Base-by-base conservation (phyloP, 2,113 vertebrate genomes). In the Gallinago jamesoni region DNA sequence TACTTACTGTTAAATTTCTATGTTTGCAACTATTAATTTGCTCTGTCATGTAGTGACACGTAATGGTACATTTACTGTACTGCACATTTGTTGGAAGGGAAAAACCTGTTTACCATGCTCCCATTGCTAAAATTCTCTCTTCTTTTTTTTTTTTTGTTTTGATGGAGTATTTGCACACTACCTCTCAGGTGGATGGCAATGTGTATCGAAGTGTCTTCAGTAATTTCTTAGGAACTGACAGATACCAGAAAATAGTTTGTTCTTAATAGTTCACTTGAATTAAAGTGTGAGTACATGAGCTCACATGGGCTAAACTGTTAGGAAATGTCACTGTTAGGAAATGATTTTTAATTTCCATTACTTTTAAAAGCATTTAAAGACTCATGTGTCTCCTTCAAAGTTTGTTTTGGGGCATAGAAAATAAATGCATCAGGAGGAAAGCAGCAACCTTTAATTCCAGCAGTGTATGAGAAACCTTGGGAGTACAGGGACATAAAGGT, bases 401-500 rank as follows among this genome's bases (percentile, higher is more conserved):
- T 77, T 80, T 80, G 22, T 47, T 63, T 74, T 18, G 28, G 33
- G 18, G 3, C 27, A 9, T 2, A n/a, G 52, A 43, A 23, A 30
- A 18, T 45, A n/a, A 1, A 10, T 52, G 33, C 22, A 8, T 60
- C 25, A 23, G 45, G 50, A 60, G 52, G 64, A 81, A 66, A 74
- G 64, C 52, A 94, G 69, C 37, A 66, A 14, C 31, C 31, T 82
- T 64, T 15, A 62, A 66, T 85, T 93, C 68, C 68, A 87, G n/a
- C 59, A 63, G 35, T 35, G 43, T 35, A 1, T 60, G 78, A 55
- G 81, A 96, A 92, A 27, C 84, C 41, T 64, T 0, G 0, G 88
- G 93, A 95, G 73, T 93, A 48, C 93, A 95, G 62, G 94, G 96
- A n/a, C 83, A 57, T 25, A n/a, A 84, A 89, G 83, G 88, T 95